Base-by-base conservation (phyloP, 2,888 invertebrate species). In the Cryptocheilus praepositus region DNA sequence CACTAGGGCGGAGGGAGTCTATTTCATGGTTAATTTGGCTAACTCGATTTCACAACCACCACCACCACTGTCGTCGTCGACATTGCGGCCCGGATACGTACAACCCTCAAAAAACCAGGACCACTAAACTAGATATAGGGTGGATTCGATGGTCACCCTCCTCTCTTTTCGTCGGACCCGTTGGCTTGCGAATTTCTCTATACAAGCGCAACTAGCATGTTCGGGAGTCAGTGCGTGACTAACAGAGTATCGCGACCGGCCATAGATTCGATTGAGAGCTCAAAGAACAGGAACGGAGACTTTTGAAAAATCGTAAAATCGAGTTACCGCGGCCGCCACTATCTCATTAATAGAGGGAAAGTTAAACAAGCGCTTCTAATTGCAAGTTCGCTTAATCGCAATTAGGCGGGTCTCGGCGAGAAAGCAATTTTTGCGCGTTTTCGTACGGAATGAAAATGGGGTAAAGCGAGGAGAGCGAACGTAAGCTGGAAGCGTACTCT, bases 1-100 rank as follows among this genome's bases (percentile, higher is more conserved):
- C 84, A 83, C 81, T 83, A 81, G 84, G 85, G 84, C 82, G 83
- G 81, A 85, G 86, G 83, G 88, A 88, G 88, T 89, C 89, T 89
- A 90, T 90, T 89, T 89, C 88, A 89, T 88, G 89, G 86, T 88
- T 89, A 89, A 89, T 89, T 89, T 89, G 85, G 81, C 86, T 86
- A 88, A 89, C 86, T 85, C 84, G 86, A 87, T 88, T 88, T 84
- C 81, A 80, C 81, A 81, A 78, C 81, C 81, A 78, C 77, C 81
- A 81, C 79, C 79, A 68, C 51, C 73, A 67, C 73, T 76, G 66
- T 61, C 70, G 74, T 70, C 77, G 73, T 76, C 70, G 64, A 68
- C 72, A 72, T 70, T 57, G 60, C 55, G 28, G n/a, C 52, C 52
- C 21, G 21, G 25, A 5, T 59, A 71, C 67, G 52, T 71, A 65